Conservation (phyloP, 2,888 invertebrate species). For the Teleiodes luculella region DNA sequence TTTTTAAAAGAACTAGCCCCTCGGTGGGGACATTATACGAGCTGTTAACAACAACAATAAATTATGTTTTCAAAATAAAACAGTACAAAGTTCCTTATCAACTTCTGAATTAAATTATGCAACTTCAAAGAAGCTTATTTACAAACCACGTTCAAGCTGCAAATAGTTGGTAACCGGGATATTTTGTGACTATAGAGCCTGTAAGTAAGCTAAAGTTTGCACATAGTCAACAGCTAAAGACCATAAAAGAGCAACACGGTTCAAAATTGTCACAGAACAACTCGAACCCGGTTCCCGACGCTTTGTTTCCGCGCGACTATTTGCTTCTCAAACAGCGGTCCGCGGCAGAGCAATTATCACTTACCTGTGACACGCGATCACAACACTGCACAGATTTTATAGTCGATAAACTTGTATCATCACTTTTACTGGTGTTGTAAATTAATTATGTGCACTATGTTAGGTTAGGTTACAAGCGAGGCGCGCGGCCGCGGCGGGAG, state of each 20-base stretch:
- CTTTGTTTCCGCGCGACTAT: constrained; percentile 49
- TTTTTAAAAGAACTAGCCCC: no score
- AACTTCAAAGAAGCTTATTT: no score
- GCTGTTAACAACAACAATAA: no score
- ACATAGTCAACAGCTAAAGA: constrained; percentile 25
- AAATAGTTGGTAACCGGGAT: neutral
- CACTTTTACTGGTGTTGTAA: constrained; percentile 74
- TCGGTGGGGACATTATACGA: no score
- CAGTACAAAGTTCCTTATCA: no score
- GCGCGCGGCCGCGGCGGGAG: constrained; percentile 63
- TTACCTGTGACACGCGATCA: constrained; percentile 76
- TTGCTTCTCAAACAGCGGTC: constrained; percentile 63
- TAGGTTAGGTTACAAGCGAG: constrained; percentile 39
- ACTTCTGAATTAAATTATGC: no score
- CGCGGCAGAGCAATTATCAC: constrained; percentile 73
- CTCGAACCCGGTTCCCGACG: constrained; percentile 49
- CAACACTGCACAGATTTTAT: constrained; percentile 73
- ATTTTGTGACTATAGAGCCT: neutral
- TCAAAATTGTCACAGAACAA: constrained; percentile 56
- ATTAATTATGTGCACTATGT: constrained; percentile 70
- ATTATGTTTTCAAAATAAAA: no score
- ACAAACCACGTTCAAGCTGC: neutral
- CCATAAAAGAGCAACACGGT: constrained; percentile 38
- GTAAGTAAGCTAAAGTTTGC: neutral
- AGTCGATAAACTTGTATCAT: constrained; percentile 75